These are phyloP conservation scores for Halichoerus grypus DNA, from an alignment of 2,113 vertebrate species.

Conservation along the genomic window DNA sequence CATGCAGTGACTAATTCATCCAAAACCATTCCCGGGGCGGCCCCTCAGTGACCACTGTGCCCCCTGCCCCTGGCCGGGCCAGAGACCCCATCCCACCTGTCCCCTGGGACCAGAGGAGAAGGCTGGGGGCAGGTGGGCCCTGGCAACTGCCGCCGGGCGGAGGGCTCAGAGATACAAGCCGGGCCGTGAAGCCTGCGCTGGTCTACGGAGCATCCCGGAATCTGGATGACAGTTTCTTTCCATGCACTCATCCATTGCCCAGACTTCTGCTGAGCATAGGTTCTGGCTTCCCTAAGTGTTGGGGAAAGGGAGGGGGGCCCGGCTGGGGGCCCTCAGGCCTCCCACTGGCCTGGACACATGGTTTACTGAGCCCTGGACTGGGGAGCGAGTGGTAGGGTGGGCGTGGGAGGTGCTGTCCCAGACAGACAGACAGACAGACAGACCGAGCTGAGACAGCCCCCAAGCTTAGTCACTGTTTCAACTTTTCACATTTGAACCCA, in stretches of 20 bases:
- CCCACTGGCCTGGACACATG: background rate
- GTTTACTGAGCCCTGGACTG: background rate
- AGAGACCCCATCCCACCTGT: background rate
- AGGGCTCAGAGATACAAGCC: background rate
- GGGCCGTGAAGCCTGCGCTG: rapidly evolving
- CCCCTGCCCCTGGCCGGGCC: too few species aligned
- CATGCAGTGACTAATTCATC: background rate
- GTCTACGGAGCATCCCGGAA: background rate
- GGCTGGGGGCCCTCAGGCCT: background rate
- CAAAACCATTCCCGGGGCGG: background rate
- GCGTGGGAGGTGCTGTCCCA: background rate
- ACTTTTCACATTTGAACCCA: slow-evolving; percentile 79
- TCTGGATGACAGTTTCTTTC: background rate
- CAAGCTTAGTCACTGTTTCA: slow-evolving; percentile 57
- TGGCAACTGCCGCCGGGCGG: background rate
- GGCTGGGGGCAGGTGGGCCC: rapidly evolving
- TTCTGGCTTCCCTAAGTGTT: background rate
- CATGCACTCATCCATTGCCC: background rate
- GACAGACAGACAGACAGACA: background rate
- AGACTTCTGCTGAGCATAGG: background rate
- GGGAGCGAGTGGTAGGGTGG: background rate
- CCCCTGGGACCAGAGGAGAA: background rate
- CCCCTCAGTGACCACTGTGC: background rate
- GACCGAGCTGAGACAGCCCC: background rate
- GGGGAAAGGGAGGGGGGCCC: background rate